These are phyloP conservation scores for Glyptemys insculpta DNA, from an alignment of 2,797 vertebrate species.

Conservation along the genomic window DNA sequence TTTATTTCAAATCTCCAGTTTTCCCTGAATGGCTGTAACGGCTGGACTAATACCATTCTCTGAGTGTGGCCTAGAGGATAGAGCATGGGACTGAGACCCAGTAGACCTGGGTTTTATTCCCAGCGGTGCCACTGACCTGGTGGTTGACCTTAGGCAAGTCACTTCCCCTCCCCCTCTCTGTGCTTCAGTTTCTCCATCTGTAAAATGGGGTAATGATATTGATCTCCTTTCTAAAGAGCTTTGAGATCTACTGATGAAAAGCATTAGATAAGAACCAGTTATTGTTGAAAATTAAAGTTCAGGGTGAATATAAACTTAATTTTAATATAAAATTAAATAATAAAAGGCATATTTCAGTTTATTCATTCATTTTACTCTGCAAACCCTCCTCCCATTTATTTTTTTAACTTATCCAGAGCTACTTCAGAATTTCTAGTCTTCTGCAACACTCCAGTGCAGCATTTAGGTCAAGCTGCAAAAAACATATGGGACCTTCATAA, in stretches of 20 bases:
- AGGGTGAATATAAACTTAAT: not conserved
- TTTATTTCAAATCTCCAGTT: not conserved
- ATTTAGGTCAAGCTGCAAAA: not conserved
- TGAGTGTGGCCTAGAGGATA: not conserved
- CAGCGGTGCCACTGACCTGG: not conserved
- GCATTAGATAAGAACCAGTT: not conserved
- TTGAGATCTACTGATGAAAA: not conserved
- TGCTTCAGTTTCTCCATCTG: not conserved
- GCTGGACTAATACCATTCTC: not conserved
- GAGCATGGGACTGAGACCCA: not conserved
- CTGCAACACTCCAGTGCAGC: accelerated
- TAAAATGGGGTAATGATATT: not conserved
- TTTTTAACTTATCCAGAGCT: not conserved
- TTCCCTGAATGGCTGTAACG: not conserved
- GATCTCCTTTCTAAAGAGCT: not conserved
- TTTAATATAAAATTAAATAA: not conserved
- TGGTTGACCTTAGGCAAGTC: not conserved
- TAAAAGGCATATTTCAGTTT: not conserved
- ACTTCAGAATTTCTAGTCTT: not conserved
- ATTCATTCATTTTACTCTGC: not conserved
- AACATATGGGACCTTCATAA: not conserved
- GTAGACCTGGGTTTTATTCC: not conserved
- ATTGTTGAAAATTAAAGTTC: not conserved
- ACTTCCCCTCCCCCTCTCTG: not conserved
- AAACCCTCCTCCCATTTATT: not conserved